These are phyloP conservation scores for Orthosia incerta DNA, from an alignment of 2,888 invertebrate genomes.

Conservation along the genomic window DNA sequence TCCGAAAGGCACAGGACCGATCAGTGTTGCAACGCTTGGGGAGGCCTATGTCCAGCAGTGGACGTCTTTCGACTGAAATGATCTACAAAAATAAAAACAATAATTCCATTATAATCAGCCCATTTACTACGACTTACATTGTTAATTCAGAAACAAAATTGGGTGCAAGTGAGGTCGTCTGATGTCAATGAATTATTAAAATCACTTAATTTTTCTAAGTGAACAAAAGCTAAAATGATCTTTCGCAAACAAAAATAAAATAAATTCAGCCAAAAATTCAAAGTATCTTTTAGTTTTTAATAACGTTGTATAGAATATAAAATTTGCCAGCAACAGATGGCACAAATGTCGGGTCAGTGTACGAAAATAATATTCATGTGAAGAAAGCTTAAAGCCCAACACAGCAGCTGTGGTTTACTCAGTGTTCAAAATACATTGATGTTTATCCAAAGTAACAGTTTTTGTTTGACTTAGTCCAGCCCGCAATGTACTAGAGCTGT, in stretches of 20 bases:
- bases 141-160: background rate
- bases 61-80: too few relatives aligned
- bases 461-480: slow-evolving; percentile 6
- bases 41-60: too few relatives aligned
- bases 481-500: slow-evolving; percentile 51
- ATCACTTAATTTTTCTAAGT: background rate
- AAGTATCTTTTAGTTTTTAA: slow-evolving; percentile 51
- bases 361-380: slow-evolving; percentile 76
- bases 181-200: background rate
- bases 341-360: slow-evolving; percentile 68
- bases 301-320: slow-evolving; percentile 54
- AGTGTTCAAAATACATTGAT: slow-evolving; percentile 53
- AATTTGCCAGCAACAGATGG: slow-evolving; percentile 69
- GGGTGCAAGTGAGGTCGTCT: too few relatives aligned
- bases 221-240: slow-evolving; percentile 1
- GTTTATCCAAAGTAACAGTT: background rate
- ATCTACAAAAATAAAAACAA: background rate
- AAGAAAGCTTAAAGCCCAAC: slow-evolving; percentile 67
- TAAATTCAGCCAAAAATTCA: slow-evolving; percentile 11
- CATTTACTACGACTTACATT: background rate
- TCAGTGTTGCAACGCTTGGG: too few relatives aligned
- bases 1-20: too few relatives aligned
- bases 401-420: slow-evolving; percentile 19
- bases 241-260: slow-evolving; percentile 3
- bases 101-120: background rate